Base-by-base conservation (phyloP, 2,797 vertebrate species). In the Xenops minutus region DNA sequence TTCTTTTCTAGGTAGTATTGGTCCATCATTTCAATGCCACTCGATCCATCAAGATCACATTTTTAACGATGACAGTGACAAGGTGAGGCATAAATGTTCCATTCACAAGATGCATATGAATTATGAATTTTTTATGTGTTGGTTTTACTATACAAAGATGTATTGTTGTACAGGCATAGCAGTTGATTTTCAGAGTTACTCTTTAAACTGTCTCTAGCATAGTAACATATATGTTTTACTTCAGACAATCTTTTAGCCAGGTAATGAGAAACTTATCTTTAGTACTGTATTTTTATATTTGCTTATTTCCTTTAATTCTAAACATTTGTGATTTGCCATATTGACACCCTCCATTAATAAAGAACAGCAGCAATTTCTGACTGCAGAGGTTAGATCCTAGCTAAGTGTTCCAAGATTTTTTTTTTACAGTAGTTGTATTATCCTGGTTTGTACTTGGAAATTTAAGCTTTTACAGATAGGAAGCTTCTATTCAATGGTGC, bases 31-130 rank as follows among this genome's bases (percentile, higher is more conserved):
- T 98, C 99, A 98, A 91, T 99, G 98, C 97, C 98, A 98, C 95
- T 96, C 98, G 94, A 95, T 98, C 97, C 99, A 99, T 96, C 98
- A 99, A 84, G 99, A 99, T 97, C 98, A 98, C 88, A 98, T 98
- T 58, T 99, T 98, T 92, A 98, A 98, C 96, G 99, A 99, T 92
- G 98, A 99, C 97, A 98, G 98, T 88, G 99, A 99, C 97, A 99
- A 99, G 99, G 99, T 99, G 98, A 98, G 98, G 93, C 91, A 92
- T 94, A 88, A 93, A 92, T 84, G 59, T 71, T 94, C 95, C 27
- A 63, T 74, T 78, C 80, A 91, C 73, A 86, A 92, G 83, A 84
- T 95, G 62, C 69, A 75, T 91, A 85, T 66, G 36, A n/a, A 48
- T 61, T 84, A 37, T 17, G n/a, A 22, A 6, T 21, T 39, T 69